A percentile compares a stretch with the other conserved stretches of the same genome.
Conservation (phyloP, 2,113 vertebrate species). For the Neopipo cinnamomea region DNA sequence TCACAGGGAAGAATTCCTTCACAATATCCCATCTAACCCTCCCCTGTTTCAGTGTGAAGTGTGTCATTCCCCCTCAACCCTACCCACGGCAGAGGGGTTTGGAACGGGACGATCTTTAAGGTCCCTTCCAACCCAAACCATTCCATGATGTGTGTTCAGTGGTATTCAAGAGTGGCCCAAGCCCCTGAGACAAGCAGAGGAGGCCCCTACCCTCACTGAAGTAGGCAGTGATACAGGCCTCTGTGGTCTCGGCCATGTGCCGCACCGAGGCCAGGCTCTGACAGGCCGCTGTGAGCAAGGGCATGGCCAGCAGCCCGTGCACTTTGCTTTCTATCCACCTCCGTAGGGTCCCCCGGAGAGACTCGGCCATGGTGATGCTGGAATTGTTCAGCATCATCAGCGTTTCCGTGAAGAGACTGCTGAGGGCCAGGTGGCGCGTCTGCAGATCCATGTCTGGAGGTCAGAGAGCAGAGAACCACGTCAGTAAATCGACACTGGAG, state of each 20-base stretch:
- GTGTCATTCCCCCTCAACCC: background rate
- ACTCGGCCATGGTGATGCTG: conserved; percentile 83
- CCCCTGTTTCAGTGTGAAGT: background rate
- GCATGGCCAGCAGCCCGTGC: conserved; percentile 83
- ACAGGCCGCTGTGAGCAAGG: conserved; percentile 89
- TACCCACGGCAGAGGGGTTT: fast-evolving
- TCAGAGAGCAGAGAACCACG: fast-evolving
- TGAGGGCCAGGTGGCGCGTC: conserved; percentile 89
- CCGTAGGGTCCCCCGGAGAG: conserved; percentile 79
- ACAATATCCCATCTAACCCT: background rate
- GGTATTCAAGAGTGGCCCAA: fast-evolving
- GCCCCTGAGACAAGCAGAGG: background rate
- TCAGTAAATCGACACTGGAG: background rate
- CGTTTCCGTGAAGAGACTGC: conserved; percentile 87
- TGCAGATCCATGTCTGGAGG: conserved; percentile 84
- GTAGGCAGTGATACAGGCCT: conserved; percentile 90
- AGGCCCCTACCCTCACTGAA: conserved; percentile 80
- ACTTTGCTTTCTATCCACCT: conserved; percentile 84
- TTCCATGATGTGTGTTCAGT: fast-evolving
- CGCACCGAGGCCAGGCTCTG: conserved; percentile 90
- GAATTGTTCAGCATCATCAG: conserved; percentile 88
- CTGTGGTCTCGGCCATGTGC: conserved; percentile 92
- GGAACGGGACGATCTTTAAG: background rate
- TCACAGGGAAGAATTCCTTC: background rate
- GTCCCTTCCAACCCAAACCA: background rate